phyloP scores from a whole-genome alignment of 1,140 invertebrate species.

The Archivesica marissinica region DNA sequence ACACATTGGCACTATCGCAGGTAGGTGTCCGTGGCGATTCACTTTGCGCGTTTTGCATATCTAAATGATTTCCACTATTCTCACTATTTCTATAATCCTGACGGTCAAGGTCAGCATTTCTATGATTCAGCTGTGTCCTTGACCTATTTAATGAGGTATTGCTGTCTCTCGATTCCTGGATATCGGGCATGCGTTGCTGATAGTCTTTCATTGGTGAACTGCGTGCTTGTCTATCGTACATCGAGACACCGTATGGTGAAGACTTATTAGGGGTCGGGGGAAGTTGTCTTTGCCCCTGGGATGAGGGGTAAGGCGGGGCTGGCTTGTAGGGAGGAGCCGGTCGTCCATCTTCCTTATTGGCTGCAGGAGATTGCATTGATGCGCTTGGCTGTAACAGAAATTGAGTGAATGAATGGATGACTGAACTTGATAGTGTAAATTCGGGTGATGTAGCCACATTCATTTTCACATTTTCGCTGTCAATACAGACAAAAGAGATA shows the following conservation, averaged over 20 bases:
- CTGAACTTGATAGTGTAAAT: too few relatives aligned
- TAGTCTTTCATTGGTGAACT: constrained; percentile 64
- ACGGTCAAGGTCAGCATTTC: constrained; percentile 42
- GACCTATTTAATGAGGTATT: constrained; percentile 17
- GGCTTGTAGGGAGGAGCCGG: constrained; percentile 75
- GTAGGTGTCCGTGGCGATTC: constrained; percentile 52
- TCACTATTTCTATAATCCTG: constrained; percentile 22
- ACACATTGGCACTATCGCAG: constrained; percentile 51
- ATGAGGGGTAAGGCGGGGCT: constrained; percentile 50
- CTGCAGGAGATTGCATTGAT: constrained; percentile 2
- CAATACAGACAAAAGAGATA: too few relatives aligned
- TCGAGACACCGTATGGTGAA: constrained; percentile 67
- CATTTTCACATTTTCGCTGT: too few relatives aligned
- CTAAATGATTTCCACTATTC: constrained; percentile 25
- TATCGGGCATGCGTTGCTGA: constrained; percentile 57
- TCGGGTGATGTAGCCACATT: too few relatives aligned
- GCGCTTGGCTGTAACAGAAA: constrained; percentile 62
- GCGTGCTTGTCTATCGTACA: constrained; percentile 62
- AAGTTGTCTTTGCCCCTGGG: constrained; percentile 63
- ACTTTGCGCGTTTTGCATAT: constrained; percentile 37
- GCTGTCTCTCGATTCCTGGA: constrained; percentile 59
- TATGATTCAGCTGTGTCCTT: constrained; percentile 42
- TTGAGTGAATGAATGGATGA: too few relatives aligned
- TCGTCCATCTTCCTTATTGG: constrained; percentile 5
- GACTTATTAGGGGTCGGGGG: constrained; percentile 67